A percentile compares a stretch with the other conserved stretches of the same genome.
Evolutionary conservation across 1,140 invertebrate species (phyloP).

Genomic region (Macrobrachium rosenbergii): DNA sequence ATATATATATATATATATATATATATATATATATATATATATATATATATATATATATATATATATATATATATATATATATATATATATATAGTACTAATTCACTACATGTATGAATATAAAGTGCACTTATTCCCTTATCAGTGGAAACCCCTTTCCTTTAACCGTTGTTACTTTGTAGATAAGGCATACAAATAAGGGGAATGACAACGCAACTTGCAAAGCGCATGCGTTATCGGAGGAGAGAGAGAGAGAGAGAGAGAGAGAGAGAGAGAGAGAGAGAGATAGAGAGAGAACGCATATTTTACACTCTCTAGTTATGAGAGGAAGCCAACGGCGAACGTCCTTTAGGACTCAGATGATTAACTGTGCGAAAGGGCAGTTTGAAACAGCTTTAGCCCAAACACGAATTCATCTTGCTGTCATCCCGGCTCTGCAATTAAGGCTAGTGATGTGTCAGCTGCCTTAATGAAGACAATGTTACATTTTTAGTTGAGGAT

Average conservation of each 20-base stretch:
- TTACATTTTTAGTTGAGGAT: too few species aligned
- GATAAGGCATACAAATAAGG: too few species aligned
- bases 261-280: slow-evolving; percentile 10
- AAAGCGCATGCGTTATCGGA: not conserved
- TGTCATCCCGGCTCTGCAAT: too few species aligned
- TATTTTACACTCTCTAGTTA: too few species aligned
- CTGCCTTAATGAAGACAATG: too few species aligned
- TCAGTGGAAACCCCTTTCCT: not conserved
- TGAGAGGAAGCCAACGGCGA: not conserved
- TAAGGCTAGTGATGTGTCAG: too few species aligned
- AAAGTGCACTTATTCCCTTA: too few species aligned
- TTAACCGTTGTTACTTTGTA: not conserved
- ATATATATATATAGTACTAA: too few species aligned
- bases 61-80: not conserved
- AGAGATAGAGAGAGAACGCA: not conserved
- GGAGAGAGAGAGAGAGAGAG: not conserved
- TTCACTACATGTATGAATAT: too few species aligned
- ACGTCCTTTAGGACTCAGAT: not conserved
- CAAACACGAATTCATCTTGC: too few species aligned
- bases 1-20: not conserved
- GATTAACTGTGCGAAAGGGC: not conserved
- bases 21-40: not conserved
- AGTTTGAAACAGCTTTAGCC: not conserved
- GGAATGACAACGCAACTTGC: too few species aligned
- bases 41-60: slow-evolving; percentile 5